A percentile compares a stretch with the other conserved stretches of the same genome.
Conservation (phyloP, 1,140 invertebrate species). For the Pseudomyrmex pallidus region DNA sequence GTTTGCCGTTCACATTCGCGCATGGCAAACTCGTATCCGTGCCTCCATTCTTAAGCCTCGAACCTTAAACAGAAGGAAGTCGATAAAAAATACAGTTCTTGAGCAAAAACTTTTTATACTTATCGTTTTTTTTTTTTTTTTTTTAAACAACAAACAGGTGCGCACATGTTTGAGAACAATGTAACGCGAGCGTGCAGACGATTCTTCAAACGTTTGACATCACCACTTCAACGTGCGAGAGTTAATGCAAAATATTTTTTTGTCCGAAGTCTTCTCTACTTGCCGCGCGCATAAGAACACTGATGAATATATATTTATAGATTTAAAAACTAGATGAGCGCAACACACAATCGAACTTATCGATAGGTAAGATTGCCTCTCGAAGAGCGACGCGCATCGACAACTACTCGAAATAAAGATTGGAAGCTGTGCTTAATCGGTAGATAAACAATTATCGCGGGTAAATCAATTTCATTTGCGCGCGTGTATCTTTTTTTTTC, state of each 20-base stretch:
- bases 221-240: too few relatives aligned
- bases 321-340: background rate
- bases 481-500: background rate
- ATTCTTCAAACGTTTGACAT: too few relatives aligned
- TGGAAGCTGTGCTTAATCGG: conserved; percentile 32
- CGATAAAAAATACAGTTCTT: background rate
- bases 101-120: too few relatives aligned
- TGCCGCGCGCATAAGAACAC: background rate
- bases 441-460: conserved; percentile 54
- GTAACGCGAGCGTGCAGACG: too few relatives aligned
- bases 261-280: too few relatives aligned
- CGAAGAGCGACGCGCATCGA: conserved; percentile 50
- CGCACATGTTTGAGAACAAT: too few relatives aligned
- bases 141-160: too few relatives aligned
- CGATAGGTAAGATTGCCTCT: conserved; percentile 25
- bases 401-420: conserved; percentile 53
- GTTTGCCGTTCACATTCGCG: background rate
- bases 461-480: conserved; percentile 28
- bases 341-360: conserved; percentile 37
- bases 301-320: background rate
- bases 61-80: background rate
- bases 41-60: too few relatives aligned
- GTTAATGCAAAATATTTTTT: too few relatives aligned
- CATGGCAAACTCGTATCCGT: too few relatives aligned
- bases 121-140: background rate